phyloP scores from a whole-genome alignment of 2,888 invertebrate species.

The Apamea monoglypha region DNA sequence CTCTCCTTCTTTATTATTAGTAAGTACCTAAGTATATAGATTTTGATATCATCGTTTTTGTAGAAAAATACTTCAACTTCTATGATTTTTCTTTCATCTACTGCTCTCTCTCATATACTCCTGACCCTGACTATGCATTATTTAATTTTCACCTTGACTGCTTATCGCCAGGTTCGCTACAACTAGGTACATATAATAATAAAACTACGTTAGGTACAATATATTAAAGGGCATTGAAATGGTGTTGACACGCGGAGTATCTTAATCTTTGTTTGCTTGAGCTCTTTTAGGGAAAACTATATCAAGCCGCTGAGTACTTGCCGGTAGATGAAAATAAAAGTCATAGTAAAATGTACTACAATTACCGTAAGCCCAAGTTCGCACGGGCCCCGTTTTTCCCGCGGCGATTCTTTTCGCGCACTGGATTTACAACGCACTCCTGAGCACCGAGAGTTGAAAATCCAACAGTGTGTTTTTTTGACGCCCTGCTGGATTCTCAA shows the following conservation, averaged over 20 bases:
- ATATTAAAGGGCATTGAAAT: conserved; percentile 72
- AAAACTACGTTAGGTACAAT: conserved; percentile 46
- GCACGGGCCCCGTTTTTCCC: too few relatives aligned
- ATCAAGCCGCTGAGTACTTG: conserved; percentile 39
- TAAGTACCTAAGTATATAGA: too few relatives aligned
- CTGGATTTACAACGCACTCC: neutral
- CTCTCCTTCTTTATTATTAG: too few relatives aligned
- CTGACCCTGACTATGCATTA: conserved; percentile 55
- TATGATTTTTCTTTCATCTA: neutral
- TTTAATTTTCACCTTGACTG: conserved; percentile 73
- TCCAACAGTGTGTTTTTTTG: too few relatives aligned
- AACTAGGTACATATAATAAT: conserved; percentile 52
- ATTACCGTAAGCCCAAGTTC: neutral
- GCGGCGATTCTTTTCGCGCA: too few relatives aligned
- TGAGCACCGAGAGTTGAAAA: too few relatives aligned
- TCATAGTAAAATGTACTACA: neutral
- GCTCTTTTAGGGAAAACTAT: conserved; percentile 64
- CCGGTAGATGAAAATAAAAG: conserved; percentile 6
- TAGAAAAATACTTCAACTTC: neutral
- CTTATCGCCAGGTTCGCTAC: conserved; percentile 70
- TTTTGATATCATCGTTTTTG: neutral
- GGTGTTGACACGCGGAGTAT: conserved; percentile 63
- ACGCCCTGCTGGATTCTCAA: too few relatives aligned
- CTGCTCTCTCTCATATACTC: neutral
- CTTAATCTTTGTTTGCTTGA: conserved; percentile 69